These are phyloP conservation scores for Trematocara zebra DNA, from an alignment of 2,113 vertebrate genomes.

Conservation along the genomic window DNA sequence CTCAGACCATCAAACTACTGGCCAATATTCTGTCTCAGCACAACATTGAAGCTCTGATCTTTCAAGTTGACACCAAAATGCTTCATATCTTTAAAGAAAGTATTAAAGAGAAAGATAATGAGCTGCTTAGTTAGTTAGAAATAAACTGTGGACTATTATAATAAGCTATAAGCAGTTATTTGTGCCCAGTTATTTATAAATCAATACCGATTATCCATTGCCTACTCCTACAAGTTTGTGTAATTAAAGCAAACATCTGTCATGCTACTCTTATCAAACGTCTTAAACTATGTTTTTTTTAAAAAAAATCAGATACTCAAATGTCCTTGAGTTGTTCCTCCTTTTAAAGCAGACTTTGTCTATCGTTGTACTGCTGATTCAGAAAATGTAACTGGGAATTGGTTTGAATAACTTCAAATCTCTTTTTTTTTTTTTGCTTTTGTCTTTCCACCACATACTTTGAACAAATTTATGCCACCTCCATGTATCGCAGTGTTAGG, in stretches of 20 bases:
- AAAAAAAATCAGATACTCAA: background rate
- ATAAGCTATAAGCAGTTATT: background rate
- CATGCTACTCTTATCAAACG: background rate
- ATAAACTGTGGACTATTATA: background rate
- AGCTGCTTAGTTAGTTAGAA: background rate
- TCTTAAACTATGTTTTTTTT: background rate
- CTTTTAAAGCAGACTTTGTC: background rate
- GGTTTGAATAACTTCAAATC: background rate
- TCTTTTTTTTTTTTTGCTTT: fast-evolving
- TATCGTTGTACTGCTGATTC: background rate
- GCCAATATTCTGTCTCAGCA: background rate
- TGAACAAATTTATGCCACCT: background rate
- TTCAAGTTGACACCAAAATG: background rate
- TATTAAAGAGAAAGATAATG: background rate
- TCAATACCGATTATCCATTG: background rate
- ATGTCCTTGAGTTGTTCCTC: background rate
- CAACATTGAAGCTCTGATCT: background rate
- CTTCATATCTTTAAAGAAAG: background rate
- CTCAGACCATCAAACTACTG: background rate
- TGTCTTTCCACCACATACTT: fast-evolving
- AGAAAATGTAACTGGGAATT: background rate
- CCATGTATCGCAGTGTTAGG: background rate
- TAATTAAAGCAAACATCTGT: background rate
- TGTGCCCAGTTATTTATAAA: background rate
- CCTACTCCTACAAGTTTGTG: background rate